Conservation (phyloP, 2,797 vertebrate genomes). For the Myotis daubentonii region DNA sequence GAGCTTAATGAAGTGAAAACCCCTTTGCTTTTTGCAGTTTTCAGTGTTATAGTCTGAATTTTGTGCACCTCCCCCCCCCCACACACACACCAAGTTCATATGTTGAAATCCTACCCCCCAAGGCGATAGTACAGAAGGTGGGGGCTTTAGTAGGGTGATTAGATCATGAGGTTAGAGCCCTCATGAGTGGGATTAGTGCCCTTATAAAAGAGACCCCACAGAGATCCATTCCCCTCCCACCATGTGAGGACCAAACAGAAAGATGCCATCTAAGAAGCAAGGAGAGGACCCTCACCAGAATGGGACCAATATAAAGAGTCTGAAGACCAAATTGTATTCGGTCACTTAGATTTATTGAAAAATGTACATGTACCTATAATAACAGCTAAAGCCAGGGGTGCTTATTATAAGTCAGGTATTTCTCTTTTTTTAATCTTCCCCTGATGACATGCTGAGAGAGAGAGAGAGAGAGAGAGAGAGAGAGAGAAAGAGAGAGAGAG, state of each 20-base stretch:
- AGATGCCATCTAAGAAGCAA: not conserved
- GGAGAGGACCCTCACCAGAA: not conserved
- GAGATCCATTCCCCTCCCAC: not conserved
- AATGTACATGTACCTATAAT: not conserved
- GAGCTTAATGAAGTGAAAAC: not conserved
- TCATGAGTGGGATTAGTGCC: not conserved
- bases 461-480: too few species aligned
- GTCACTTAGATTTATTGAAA: not conserved
- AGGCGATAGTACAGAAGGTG: not conserved
- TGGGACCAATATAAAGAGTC: not conserved
- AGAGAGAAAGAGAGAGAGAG: too few species aligned
- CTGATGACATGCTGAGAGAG: not conserved
- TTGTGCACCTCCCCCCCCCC: too few species aligned
- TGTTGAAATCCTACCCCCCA: not conserved
- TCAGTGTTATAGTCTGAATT: not conserved
- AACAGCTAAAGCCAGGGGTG: not conserved
- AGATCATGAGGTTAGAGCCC: not conserved
- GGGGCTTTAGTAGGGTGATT: not conserved
- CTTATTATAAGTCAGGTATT: not conserved
- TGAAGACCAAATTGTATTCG: not conserved
- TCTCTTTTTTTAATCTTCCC: not conserved
- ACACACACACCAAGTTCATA: too few species aligned
- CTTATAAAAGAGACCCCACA: not conserved
- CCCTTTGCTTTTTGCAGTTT: not conserved
- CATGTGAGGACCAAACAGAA: not conserved